Base-by-base conservation (phyloP, 2,113 vertebrate genomes). In the Vidua chalybeata region DNA sequence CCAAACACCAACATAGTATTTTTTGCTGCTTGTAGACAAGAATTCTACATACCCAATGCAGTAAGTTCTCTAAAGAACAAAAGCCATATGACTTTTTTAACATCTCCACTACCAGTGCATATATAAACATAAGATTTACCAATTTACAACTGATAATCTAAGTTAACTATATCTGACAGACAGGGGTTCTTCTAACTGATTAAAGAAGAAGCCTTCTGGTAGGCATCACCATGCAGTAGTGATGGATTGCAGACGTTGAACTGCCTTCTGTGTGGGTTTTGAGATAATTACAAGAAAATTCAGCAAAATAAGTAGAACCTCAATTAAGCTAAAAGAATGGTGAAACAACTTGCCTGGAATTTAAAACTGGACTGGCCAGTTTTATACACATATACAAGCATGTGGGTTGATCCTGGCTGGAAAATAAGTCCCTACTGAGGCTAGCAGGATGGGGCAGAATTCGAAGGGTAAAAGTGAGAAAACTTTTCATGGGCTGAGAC, bases 161-260 rank as follows among this genome's bases (percentile, higher is more conserved):
- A 54, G 39, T 56, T 89, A 84, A 75, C 28, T 46, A 0, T 16
- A 80, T 63, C 48, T 75, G 56, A 84, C 56, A 87, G 28, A 62
- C 11, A 55, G 10, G 78, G 69, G 72, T 64, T 91, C 56, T 84
- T 89, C 64, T 58, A 82, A 54, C 9, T 72, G 61, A 78, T 63
- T 78, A 72, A 39, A 89, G 56, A 62, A 87, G 69, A 8, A 84
- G 52, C 24, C 30, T 91, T 84, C 61, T 78, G 64, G 24, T 86
- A 91, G 81, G 56, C 28, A 81, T 59, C 77, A 71, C 52, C 59
- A 52, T 10, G 10, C 61, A 78, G 45, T 16, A 87, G 52, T 64
- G 90, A 94, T 26, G 39, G 35, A 84, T n/a, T 94, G 77, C 92
- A 96, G 84, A 93, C 90, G 68, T 2, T 14, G 35, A 91, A 48